Base-by-base conservation (phyloP, 2,113 vertebrate genomes). In the Erythrocercus mccallii region DNA sequence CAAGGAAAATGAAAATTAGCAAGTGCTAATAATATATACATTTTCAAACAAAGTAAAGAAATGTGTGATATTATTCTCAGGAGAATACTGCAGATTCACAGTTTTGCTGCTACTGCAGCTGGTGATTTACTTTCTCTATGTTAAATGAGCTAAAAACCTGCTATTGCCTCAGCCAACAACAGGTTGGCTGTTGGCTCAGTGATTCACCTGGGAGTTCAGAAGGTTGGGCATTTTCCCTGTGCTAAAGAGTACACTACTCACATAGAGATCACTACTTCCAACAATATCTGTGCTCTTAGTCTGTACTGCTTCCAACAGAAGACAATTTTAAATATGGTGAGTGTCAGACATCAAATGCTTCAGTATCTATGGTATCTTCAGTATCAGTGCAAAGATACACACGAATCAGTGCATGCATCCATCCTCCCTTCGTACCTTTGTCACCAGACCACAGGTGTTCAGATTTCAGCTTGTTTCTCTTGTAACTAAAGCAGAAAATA, bases 371-470 rank as follows among this genome's bases (percentile, higher is more conserved):
- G 28, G n/a, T n/a, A n/a, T n/a, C n/a, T n/a, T n/a, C n/a, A n/a
- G n/a, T n/a, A n/a, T n/a, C 7, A 9, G 53, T 51, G 73, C 27
- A 56, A 78, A 79, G 51, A 9, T 24, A 21, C 9, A 8, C 35
- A 3, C 1, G 15, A n/a, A 14, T 40, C 48, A 2, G 3, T 30
- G 23, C 16, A 5, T 24, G 9, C 10, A n/a, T 11, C 6, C 35
- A 21, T 62, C 15, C 35, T 68, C 27, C 9, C 42, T 65, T 79
- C 7, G 5, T 7, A 38, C 13, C 31, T 82, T 60, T 80, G 30
- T 47, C 60, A 64, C 24, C 51, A 58, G 54, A 11, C 18, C 11
- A 28, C 4, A 21, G 7, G 11, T 62, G 50, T 42, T 91, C 53
- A 62, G 33, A 10, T 54, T 45, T 45, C 50, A 56, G 27, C 16